Evolutionary conservation across 2,113 vertebrate genomes (phyloP).

Genomic region (Sinocyclocheilus grahami): DNA sequence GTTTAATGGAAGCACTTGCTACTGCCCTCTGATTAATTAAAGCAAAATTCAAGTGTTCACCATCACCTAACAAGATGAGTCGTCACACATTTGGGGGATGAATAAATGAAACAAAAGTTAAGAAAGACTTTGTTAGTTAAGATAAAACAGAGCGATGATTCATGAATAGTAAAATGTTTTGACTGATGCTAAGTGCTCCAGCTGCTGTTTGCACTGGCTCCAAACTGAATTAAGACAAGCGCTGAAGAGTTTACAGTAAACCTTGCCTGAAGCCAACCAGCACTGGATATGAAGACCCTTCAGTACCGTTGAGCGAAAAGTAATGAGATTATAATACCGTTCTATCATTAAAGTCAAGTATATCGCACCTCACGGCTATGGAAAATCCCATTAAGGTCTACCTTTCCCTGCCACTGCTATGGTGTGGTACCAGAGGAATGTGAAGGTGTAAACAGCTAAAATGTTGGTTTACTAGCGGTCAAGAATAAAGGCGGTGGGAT

Average conservation of each 20-base stretch:
- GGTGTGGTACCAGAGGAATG: constrained; percentile 39
- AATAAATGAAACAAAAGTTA: constrained; percentile 13
- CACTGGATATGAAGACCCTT: constrained; percentile 33
- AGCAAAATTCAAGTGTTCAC: not conserved
- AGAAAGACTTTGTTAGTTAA: constrained; percentile 12
- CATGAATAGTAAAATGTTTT: constrained; percentile 8
- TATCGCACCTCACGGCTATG: constrained; percentile 60
- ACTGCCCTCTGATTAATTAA: constrained; percentile 15
- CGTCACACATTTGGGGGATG: not conserved
- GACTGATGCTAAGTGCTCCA: constrained; percentile 24
- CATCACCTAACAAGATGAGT: constrained; percentile 13
- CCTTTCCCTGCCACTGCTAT: constrained; percentile 54
- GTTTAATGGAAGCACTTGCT: not conserved
- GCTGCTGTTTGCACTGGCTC: constrained; percentile 27
- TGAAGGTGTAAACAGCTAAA: constrained; percentile 56
- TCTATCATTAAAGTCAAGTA: constrained; percentile 62
- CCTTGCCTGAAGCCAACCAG: constrained; percentile 46
- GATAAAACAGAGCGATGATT: not conserved
- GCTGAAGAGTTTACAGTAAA: constrained; percentile 7
- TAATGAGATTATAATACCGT: constrained; percentile 66
- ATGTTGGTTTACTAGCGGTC: constrained; percentile 39
- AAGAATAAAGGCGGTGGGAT: not conserved
- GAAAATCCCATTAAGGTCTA: constrained; percentile 64
- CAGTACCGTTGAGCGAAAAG: constrained; percentile 60
- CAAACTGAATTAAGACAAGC: constrained; percentile 43